Evolutionary conservation across 2,113 vertebrate genomes (phyloP).

Genomic region (Hoplias malabaricus): DNA sequence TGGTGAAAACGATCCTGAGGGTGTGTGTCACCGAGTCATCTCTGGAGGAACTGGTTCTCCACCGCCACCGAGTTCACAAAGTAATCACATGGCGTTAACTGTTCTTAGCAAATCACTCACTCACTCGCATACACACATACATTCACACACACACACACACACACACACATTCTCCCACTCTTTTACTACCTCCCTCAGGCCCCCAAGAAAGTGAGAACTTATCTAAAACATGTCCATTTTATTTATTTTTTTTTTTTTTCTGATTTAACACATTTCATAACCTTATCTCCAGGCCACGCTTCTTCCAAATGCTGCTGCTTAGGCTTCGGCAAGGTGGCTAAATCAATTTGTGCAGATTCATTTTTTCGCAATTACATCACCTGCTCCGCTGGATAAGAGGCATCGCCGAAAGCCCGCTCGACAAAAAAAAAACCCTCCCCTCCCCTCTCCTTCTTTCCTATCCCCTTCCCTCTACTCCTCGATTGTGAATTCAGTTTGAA

Average conservation of each 20-base stretch:
- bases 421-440: no score
- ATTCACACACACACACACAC: background rate
- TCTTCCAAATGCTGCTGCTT: constrained; percentile 36
- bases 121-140: background rate
- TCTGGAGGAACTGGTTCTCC: background rate
- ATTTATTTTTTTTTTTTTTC: background rate
- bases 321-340: constrained; percentile 72
- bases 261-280: constrained; percentile 58
- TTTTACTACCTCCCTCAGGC: background rate
- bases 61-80: constrained; percentile 21
- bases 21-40: constrained; percentile 14
- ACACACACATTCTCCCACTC: background rate
- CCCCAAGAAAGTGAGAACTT: constrained; percentile 35
- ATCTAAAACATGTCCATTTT: constrained; percentile 38
- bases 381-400: constrained; percentile 52
- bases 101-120: background rate
- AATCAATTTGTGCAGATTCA: constrained; percentile 83
- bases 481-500: constrained; percentile 42
- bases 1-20: constrained; percentile 3
- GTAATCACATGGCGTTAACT: constrained; percentile 38
- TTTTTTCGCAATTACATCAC: constrained; percentile 77
- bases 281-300: constrained; percentile 65
- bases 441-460: background rate
- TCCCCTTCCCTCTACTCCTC: background rate
- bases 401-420: constrained; percentile 17